Percentiles rank a stretch among this genome's conserved stretches.
These are phyloP conservation scores for Drosophila ironensis DNA, from an alignment of 1,140 invertebrate species.

Conservation along the genomic window DNA sequence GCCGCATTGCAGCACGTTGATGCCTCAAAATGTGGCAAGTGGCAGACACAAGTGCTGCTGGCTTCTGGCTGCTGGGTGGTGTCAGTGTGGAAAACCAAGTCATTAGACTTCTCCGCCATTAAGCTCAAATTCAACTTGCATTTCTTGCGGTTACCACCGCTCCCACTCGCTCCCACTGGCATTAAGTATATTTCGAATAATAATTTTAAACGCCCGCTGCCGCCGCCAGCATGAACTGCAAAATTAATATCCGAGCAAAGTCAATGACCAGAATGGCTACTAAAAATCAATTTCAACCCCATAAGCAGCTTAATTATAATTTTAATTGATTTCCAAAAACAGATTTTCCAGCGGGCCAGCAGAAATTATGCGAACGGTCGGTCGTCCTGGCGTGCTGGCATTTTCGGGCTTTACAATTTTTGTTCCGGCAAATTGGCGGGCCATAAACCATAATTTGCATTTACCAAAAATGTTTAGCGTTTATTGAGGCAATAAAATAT, in stretches of 20 bases:
- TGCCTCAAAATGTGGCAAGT: constrained; percentile 44
- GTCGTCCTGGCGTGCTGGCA: neutral
- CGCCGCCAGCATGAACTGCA: neutral
- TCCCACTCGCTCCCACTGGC: neutral
- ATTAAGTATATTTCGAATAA: constrained; percentile 10
- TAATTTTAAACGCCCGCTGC: constrained; percentile 11
- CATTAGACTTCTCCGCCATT: constrained; percentile 34
- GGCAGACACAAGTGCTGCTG: neutral
- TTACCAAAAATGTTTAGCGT: constrained; percentile 25
- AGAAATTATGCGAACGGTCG: neutral
- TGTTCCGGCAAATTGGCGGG: constrained; percentile 44
- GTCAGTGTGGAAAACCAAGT: neutral
- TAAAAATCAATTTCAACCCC: constrained; percentile 54
- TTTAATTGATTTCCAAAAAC: constrained; percentile 63
- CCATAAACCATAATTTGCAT: constrained; percentile 32
- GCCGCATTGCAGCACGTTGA: constrained; percentile 48
- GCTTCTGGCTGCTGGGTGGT: too few relatives aligned
- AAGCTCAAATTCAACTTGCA: constrained; percentile 28
- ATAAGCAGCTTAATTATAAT: constrained; percentile 63
- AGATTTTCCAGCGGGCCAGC: constrained; percentile 19
- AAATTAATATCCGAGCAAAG: neutral
- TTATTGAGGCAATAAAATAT: constrained; percentile 48
- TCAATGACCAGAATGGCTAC: constrained; percentile 41
- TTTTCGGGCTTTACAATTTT: constrained; percentile 1
- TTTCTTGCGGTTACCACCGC: constrained; percentile 28